Conservation (phyloP, 2,797 vertebrate genomes). For the Apogon talboti region DNA sequence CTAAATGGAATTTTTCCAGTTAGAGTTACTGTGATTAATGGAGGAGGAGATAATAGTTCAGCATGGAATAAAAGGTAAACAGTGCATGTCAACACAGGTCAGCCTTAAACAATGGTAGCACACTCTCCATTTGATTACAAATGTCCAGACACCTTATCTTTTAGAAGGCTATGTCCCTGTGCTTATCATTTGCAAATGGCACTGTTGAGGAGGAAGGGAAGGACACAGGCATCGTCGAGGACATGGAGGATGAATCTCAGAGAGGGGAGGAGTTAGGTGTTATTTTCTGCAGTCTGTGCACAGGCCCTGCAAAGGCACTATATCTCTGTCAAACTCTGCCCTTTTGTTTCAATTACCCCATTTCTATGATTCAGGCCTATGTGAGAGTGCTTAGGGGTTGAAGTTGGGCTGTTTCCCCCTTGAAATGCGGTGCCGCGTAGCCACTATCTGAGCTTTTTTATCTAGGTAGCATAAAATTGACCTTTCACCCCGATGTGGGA, state of each 20-base stretch:
- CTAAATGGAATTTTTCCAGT: slow-evolving; percentile 57
- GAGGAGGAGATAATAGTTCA: slow-evolving; percentile 68
- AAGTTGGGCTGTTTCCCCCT: slow-evolving; percentile 54
- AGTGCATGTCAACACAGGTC: slow-evolving; percentile 74
- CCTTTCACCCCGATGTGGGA: slow-evolving; percentile 61
- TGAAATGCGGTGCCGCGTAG: slow-evolving; percentile 44
- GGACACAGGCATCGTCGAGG: slow-evolving; percentile 66
- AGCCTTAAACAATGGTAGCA: slow-evolving; percentile 67
- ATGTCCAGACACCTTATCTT: slow-evolving; percentile 76
- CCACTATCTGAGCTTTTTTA: slow-evolving; percentile 44
- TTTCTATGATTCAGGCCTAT: slow-evolving; percentile 77
- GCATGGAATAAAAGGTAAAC: slow-evolving; percentile 78
- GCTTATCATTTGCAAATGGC: slow-evolving; percentile 79
- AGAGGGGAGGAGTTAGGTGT: slow-evolving; percentile 69
- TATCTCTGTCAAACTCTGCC: slow-evolving; percentile 82
- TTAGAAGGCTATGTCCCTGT: slow-evolving; percentile 59
- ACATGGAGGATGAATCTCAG: slow-evolving; percentile 67
- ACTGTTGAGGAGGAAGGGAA: slow-evolving; percentile 70
- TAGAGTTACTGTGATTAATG: slow-evolving; percentile 76
- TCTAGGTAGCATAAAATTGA: slow-evolving; percentile 52
- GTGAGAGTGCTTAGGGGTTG: slow-evolving; percentile 67
- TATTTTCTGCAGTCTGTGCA: slow-evolving; percentile 79
- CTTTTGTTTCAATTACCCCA: slow-evolving; percentile 83
- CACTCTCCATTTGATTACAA: slow-evolving; percentile 80
- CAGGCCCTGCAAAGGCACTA: slow-evolving; percentile 68